phyloP scores from a whole-genome alignment of 1,140 invertebrate genomes.

The Procambarus virginalis region DNA sequence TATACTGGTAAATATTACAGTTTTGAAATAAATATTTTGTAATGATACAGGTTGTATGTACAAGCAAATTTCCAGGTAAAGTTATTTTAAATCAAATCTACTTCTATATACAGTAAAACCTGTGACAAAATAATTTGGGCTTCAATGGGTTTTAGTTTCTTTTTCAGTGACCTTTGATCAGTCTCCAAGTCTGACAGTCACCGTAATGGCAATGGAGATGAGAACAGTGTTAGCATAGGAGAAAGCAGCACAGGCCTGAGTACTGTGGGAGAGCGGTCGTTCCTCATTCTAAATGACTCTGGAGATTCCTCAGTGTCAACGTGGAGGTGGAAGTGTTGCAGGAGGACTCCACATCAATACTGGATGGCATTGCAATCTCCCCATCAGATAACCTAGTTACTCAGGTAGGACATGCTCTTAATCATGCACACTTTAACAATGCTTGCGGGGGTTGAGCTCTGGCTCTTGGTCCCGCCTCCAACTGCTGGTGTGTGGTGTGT shows the following conservation, averaged over 20 bases:
- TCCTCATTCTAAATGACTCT: constrained; percentile 68
- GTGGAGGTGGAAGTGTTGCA: constrained; percentile 72
- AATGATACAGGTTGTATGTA: background rate
- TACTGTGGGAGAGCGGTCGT: constrained; percentile 64
- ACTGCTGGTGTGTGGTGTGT: too few species aligned
- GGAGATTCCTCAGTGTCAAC: constrained; percentile 69
- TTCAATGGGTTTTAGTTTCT: too few species aligned
- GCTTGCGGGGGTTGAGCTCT: too few species aligned
- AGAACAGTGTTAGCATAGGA: constrained; percentile 47
- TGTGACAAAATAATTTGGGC: too few species aligned
- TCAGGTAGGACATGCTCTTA: constrained; percentile 9
- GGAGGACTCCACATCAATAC: constrained; percentile 59
- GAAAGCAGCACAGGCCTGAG: constrained; percentile 36
- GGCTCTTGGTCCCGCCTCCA: too few species aligned
- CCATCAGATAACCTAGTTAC: constrained; percentile 41
- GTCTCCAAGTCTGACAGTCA: constrained; percentile 28
- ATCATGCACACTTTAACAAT: background rate
- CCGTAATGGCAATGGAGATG: constrained; percentile 43
- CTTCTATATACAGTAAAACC: too few species aligned
- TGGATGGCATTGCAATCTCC: constrained; percentile 52
- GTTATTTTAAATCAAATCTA: too few species aligned
- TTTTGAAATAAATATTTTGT: too few species aligned
- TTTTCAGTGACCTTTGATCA: constrained; percentile 36
- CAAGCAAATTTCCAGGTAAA: background rate
- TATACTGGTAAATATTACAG: too few species aligned